Evolutionary conservation across 2,888 invertebrate species (phyloP).

Genomic region (Galerucella nymphaeae): DNA sequence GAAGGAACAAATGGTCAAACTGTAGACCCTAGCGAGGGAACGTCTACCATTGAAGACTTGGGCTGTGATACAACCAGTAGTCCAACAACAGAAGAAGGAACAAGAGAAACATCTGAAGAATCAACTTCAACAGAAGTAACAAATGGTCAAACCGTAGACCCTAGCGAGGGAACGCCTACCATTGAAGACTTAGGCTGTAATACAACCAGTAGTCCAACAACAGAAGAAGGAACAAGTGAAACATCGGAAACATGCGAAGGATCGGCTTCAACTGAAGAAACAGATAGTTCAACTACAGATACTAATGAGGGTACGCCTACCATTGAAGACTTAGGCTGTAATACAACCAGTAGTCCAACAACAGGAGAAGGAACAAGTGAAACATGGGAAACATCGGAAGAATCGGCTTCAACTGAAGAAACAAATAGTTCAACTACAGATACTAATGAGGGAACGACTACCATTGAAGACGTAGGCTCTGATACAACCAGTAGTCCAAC

Average conservation of each 20-base stretch:
- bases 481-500: no score
- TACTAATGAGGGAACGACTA: not conserved
- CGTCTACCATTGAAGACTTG: no score
- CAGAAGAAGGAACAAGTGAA: no score
- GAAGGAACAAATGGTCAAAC: not conserved
- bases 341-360: not conserved
- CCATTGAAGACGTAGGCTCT: no score
- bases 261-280: not conserved
- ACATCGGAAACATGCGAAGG: not conserved
- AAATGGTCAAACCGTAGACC: not conserved
- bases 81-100: no score
- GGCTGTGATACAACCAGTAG: no score
- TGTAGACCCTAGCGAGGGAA: not conserved
- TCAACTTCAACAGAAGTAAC: not conserved
- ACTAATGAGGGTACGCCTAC: not conserved
- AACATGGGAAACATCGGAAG: constrained; percentile 8
- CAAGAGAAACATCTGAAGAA: not conserved
- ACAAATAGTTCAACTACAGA: not conserved
- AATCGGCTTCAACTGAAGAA: not conserved
- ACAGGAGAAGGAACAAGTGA: not conserved
- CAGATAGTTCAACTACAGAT: not conserved
- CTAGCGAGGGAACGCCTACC: no score
- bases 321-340: not conserved
- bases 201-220: no score
- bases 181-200: no score